Conservation (phyloP, 2,797 vertebrate species). For the Mormyrops attenuatus region DNA sequence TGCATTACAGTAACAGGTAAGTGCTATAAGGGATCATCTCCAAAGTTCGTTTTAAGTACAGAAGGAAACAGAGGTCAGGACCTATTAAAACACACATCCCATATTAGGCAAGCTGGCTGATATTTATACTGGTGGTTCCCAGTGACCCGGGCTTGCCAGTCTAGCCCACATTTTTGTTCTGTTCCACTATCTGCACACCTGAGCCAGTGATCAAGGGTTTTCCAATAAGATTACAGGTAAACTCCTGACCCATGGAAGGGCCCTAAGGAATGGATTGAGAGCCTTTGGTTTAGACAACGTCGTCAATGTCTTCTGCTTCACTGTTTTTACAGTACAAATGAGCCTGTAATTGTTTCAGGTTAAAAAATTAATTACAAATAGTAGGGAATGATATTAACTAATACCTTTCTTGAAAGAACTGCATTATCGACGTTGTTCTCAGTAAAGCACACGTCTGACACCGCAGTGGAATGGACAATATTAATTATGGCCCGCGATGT, state of each 20-base stretch:
- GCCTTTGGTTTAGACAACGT: background rate
- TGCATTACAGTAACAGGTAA: conserved; percentile 5
- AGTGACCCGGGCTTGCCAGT: background rate
- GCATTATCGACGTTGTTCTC: background rate
- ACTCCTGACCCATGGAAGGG: background rate
- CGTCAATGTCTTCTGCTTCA: background rate
- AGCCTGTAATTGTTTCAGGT: background rate
- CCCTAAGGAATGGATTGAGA: background rate
- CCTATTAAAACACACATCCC: conserved; percentile 55
- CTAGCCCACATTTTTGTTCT: background rate
- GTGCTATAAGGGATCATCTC: conserved; percentile 24
- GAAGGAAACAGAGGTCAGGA: conserved; percentile 45
- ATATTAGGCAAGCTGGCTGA: conserved; percentile 65
- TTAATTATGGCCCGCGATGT: background rate
- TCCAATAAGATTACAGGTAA: background rate
- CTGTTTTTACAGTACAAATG: background rate
- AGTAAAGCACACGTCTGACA: background rate
- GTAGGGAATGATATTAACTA: background rate
- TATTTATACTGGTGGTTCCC: conserved; percentile 55
- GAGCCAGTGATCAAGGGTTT: background rate
- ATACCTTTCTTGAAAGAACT: background rate
- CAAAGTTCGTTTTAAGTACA: conserved; percentile 53
- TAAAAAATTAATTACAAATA: background rate
- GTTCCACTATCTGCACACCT: background rate
- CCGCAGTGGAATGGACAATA: background rate